Evolutionary conservation across 1,140 invertebrate genomes (phyloP), one percentile per base, ranked within the genome.

Genomic region (Calosoma granatense): DNA sequence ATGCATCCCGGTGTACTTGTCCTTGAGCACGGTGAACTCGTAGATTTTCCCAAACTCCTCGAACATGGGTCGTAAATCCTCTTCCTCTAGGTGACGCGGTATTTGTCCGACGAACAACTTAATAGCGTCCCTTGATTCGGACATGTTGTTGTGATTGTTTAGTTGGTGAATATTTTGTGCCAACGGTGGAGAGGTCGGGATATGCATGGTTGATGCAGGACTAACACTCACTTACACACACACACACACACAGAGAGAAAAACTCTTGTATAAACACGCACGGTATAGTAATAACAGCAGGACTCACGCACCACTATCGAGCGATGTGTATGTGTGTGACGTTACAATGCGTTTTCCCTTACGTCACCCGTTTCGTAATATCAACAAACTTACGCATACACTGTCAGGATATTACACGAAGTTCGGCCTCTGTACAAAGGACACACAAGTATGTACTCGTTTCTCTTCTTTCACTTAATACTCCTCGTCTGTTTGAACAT

Each of bases 61-160:
- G 70, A 96, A 94, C 76, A 95, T 86, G 3, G 91, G 90, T 52
- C 91, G 77, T 12, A 96, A 77, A 65, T 94, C 88, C 51, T 89
- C 86, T 70, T 96, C 93, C 63, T 92, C 88, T 20, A 95, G 74
- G 74, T 93, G 89, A 54, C 92, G 75, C 1, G 92, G 92, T 61
- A 96, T 94, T 73, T 96, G 91, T n/a, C 91, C 91, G 30, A 94
- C 86, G 71, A 94, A 94, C 23, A 94, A 77, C 72, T 94, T 94
- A 47, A 92, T 81, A 17, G 89, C 84, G 59, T 81, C 79, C 1
- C 67, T 57, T 58, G 61, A 65, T n/a, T 58, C 61, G 41, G 20
- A 53, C 20, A 53, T 22, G 12, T 12, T 22, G 53, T 56, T 15
- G 11, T 17, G 19, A 22, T 22, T 12, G n/a, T 56, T 53, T 53